These are phyloP conservation scores for Oxyscelio sp. DNA, from an alignment of 2,888 invertebrate species.

Conservation along the genomic window DNA sequence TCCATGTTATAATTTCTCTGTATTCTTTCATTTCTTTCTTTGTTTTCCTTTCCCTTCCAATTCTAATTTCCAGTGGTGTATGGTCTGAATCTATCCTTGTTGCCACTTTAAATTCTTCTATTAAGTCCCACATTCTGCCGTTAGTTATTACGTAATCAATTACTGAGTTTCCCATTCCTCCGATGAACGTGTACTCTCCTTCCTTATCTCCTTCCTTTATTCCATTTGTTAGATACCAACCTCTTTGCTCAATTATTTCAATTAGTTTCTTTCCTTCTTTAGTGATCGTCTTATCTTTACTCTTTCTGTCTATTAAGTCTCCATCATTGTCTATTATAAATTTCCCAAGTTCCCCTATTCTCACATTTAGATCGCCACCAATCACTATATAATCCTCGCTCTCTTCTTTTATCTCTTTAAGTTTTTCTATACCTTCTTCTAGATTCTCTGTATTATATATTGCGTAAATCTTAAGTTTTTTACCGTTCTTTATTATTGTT, in stretches of 20 bases:
- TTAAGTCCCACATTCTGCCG: background rate
- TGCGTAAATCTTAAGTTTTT: background rate
- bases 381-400: background rate
- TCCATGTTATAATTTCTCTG: conserved; percentile 9
- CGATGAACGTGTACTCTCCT: background rate
- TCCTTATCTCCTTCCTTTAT: background rate
- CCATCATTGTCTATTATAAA: background rate
- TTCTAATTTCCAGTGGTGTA: background rate
- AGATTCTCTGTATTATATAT: background rate
- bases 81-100: conserved; percentile 31
- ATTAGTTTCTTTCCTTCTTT: conserved; percentile 10
- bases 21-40: conserved; percentile 1
- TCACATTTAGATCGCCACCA: conserved; percentile 11
- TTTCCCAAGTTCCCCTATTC: background rate
- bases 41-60: background rate
- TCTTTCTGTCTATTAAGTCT: conserved; percentile 1
- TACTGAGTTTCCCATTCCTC: background rate
- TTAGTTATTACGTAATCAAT: background rate
- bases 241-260: background rate
- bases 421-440: background rate
- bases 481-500: background rate
- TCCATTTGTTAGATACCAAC: background rate
- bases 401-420: background rate
- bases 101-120: conserved; percentile 6
- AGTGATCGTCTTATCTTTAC: conserved; percentile 2